Conservation (phyloP, 2,113 vertebrate genomes). For the Aviceda subcristata region DNA sequence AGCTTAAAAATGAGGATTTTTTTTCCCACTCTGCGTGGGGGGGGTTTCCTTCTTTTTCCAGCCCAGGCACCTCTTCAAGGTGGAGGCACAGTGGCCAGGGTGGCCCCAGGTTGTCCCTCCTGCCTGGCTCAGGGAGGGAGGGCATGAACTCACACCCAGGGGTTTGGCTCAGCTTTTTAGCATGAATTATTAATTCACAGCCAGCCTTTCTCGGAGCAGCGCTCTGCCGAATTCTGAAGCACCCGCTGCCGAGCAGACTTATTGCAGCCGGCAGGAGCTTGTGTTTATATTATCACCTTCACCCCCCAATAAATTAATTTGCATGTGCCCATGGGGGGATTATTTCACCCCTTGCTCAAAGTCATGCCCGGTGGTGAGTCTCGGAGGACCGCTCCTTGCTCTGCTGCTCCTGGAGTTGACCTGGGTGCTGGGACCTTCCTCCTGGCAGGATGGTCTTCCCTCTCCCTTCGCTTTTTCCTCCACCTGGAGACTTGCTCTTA, state of each 20-base stretch:
- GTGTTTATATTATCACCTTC: neutral
- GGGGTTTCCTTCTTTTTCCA: neutral
- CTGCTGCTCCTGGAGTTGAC: neutral
- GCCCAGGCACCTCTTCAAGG: neutral
- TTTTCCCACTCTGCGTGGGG: neutral
- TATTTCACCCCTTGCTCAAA: neutral
- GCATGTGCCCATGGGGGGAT: rapidly evolving
- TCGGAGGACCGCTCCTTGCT: rapidly evolving
- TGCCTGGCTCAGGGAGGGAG: neutral
- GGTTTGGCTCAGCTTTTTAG: neutral
- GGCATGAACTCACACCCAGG: neutral
- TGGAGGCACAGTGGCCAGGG: rapidly evolving
- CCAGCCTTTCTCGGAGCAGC: neutral
- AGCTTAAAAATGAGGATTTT: neutral
- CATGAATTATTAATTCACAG: neutral
- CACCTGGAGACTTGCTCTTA: neutral
- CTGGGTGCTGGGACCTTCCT: neutral
- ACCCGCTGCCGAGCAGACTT: neutral
- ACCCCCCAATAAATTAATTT: too few species aligned
- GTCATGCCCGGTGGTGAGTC: rapidly evolving
- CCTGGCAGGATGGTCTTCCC: neutral
- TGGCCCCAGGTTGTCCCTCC: neutral
- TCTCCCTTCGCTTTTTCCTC: neutral
- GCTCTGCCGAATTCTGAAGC: neutral
- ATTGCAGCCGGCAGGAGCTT: neutral